Base-by-base conservation (phyloP, 1,140 invertebrate genomes). In the Brachionus angularis region DNA sequence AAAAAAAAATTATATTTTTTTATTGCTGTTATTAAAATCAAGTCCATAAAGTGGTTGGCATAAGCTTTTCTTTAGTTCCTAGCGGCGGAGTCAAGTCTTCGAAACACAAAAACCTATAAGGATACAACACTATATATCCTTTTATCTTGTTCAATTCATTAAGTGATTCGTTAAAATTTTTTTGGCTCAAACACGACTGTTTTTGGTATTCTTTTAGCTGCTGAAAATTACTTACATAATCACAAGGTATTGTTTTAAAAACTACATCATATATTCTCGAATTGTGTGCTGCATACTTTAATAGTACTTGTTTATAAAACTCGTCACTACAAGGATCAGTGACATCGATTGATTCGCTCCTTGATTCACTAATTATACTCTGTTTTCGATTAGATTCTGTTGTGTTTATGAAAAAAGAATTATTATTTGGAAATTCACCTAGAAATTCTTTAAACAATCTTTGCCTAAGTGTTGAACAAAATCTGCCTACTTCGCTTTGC, bases 391-490 rank as follows among this genome's bases (percentile, higher is more conserved):
- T 49, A 5, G 12, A 8, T 53, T 16, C 25, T 14, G 33, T 39
- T 8, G 14, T 39, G 14, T 47, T 39, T 21, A 12, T 16, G 14
- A 46, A 7, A 70, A 10, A 72, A n/a, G 10, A 39, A 16, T 14
- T 4, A 52, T 39, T 7, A 62, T 18, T 44, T 8, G 16, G 16
- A 36, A 61, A 72, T 4, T 79, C 47, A 1, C 84, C 90, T 31
- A 98, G 84, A 83, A 97, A 94, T 80, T 98, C 94, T 73, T 87
- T 85, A 69, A 72, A 75, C 44, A 97, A 79, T 44, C 88, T 86
- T 77, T 88, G 89, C 53, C 94, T 82, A 18, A 98, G 82, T 3
- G 87, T 87, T 0, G 90, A 89, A 0, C 89, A 91, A 81, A 91
- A 94, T 74, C 86, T 86, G 2, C 94, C 94, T 74, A 87, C 89